Base-by-base conservation (phyloP, 37 sponge, comb jelly and placozoan species). In the Geodia barretti region DNA sequence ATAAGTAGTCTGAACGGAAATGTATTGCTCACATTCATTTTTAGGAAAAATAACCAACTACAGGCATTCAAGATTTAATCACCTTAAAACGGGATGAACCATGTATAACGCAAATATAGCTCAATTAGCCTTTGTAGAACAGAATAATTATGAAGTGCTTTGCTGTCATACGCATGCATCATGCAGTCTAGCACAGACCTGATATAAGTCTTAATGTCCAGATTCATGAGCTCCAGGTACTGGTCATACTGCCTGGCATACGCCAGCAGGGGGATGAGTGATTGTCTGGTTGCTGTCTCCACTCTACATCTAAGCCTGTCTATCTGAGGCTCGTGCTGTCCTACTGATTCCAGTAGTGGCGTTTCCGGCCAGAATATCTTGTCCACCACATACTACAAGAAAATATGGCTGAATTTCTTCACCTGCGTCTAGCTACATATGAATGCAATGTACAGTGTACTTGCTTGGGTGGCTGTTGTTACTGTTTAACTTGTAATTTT, bases 281-380 rank as follows among this genome's bases (percentile, higher is more conserved):
- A 86, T 71, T 93, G 88, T 2, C 32, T 29, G 37, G 95, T 89
- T 73, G 76, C 43, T n/a, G 38, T 35, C 24, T 72, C 4, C 41
- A 98, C 70, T 38, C 61, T 68, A 47, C 81, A 89, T 41, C 96
- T 70, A 78, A 89, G 60, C 1, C 1, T 33, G 36, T 86, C 84
- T 34, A 98, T 92, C 32, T 85, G 90, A 25, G 94, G 94, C 64
- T 98, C 99, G 47, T 91, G 84, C 4, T 76, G 88, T 14, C 99
- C 99, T 26, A 98, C 96, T 19, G 96, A 90, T 76, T 98, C 99
- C 59, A 98, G 78, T 29, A 96, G 84, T 11, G 85, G 76, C 1
- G 78, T 73, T 25, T 79, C 86, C 0, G 90, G 86, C 96, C 96
- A 98, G 87, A 98, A 98, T 70, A 96, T 63, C 65, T 92, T 79